A percentile compares a stretch with the other conserved stretches of the same genome.
phyloP scores from a whole-genome alignment of 2,888 invertebrate species.

The Eupeodes luniger region DNA sequence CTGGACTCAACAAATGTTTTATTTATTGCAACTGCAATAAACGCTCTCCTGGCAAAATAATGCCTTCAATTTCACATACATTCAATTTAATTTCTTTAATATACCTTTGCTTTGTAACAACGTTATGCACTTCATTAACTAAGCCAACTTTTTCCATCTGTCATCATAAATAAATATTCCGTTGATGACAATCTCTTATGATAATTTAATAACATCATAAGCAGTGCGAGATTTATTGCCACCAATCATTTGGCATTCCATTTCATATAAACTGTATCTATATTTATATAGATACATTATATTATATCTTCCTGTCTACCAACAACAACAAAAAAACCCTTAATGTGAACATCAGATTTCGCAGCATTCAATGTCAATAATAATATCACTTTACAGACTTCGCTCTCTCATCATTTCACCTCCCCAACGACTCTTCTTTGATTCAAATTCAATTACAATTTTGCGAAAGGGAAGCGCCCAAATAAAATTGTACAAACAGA shows the following conservation, averaged over 20 bases:
- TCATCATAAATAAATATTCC: conserved; percentile 22
- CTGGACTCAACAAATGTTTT: too few relatives aligned
- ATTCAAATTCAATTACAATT: conserved; percentile 73
- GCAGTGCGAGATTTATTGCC: conserved; percentile 61
- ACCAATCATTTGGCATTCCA: conserved; percentile 59
- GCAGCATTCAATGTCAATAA: conserved; percentile 56
- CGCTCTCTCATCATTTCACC: conserved; percentile 22
- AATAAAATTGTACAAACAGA: conserved; percentile 51
- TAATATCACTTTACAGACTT: conserved; percentile 33
- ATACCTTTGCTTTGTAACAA: neutral
- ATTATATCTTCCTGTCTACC: neutral
- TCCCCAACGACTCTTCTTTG: conserved; percentile 51
- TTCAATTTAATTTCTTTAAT: neutral
- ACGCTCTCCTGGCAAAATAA: too few relatives aligned
- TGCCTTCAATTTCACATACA: too few relatives aligned
- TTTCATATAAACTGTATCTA: conserved; percentile 14
- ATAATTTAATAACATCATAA: conserved; percentile 58
- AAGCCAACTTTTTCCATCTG: conserved; percentile 25
- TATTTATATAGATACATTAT: neutral
- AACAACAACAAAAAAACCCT: neutral
- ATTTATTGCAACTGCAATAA: too few relatives aligned
- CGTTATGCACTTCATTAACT: conserved; percentile 9
- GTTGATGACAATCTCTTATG: conserved; percentile 40
- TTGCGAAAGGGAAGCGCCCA: conserved; percentile 53
- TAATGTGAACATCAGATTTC: conserved; percentile 44